Base-by-base conservation (phyloP, 2,888 invertebrate genomes). In the Cantharis rufa region DNA sequence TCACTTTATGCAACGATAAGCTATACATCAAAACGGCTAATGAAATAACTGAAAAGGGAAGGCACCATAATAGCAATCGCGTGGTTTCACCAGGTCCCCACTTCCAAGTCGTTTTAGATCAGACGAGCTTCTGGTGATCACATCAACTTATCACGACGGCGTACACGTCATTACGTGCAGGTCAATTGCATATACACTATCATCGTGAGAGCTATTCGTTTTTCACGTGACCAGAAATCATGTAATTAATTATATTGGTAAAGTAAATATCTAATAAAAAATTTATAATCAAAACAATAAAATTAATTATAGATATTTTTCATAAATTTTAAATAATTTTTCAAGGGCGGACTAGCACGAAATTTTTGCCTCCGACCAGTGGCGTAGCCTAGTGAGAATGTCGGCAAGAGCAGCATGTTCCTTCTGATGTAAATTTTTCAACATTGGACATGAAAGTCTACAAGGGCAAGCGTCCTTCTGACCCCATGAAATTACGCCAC, bases 131-230 rank as follows among this genome's bases (percentile, higher is more conserved):
- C 72, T 74, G 27, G 70, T 71, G 71, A 72, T 78, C 78, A 77
- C 75, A 77, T 70, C 62, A 70, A 79, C 61, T 72, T 71, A 48
- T 76, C 78, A 72, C 74, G 79, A 78, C 79, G 70, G 21, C 9
- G 28, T 62, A 15, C 69, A 78, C 79, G 79, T 79, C 76, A 78
- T 28, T 62, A 62, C 62, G 71, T 18, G 48, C 72, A 63, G 69
- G 78, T 75, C 75, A 75, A 78, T 28, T 70, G 77, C 77, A 77
- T 70, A 71, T 69, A 16, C 18, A n/a, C 48, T 48, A 48, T 48
- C 63, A 70, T 68, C 71, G 70, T 64, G 64, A 74, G 63, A 72
- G 70, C 15, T 24, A 66, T 69, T 76, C 69, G 64, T 62, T n/a
- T 13, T 10, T 21, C 78, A 76, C 78, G 79, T 78, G 79, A 78